Evolutionary conservation across 2,888 invertebrate species (phyloP).

Genomic region (Scaptomyza parva): DNA sequence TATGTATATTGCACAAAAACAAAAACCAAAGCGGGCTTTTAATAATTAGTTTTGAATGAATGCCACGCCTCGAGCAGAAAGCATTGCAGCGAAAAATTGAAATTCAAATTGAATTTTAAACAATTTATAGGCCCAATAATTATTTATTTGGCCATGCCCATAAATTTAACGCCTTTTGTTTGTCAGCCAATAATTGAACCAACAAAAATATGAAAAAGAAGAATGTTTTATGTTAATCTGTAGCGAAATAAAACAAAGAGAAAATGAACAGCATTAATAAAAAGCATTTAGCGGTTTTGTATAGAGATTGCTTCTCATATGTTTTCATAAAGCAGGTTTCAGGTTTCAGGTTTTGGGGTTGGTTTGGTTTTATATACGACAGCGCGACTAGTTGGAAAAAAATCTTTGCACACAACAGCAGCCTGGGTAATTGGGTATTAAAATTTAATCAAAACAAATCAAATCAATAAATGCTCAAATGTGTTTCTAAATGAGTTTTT

Average conservation of each 20-base stretch:
- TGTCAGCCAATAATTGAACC: conserved; percentile 51
- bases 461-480: conserved; percentile 20
- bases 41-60: conserved; percentile 44
- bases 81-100: conserved; percentile 33
- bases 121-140: conserved; percentile 63
- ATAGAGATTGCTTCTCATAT: conserved; percentile 37
- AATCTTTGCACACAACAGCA: conserved; percentile 82
- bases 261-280: conserved; percentile 67
- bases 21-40: conserved; percentile 37
- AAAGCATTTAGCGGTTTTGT: conserved; percentile 63
- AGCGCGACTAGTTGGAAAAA: conserved; percentile 68
- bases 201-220: too few relatives aligned
- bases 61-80: conserved; percentile 24
- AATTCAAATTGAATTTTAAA: too few relatives aligned
- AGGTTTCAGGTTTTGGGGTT: too few relatives aligned
- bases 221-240: conserved; percentile 10
- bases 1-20: conserved; percentile 37
- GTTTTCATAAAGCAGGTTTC: conserved; percentile 56
- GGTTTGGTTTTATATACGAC: too few relatives aligned
- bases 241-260: conserved; percentile 32
- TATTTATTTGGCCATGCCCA: conserved; percentile 56
- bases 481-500: conserved; percentile 15
- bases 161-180: conserved; percentile 65
- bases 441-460: conserved; percentile 43
- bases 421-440: conserved; percentile 57